Percentiles rank a stretch among this genome's conserved stretches.
phyloP scores from a whole-genome alignment of 2,797 vertebrate genomes.

The Chrysolophus pictus region DNA sequence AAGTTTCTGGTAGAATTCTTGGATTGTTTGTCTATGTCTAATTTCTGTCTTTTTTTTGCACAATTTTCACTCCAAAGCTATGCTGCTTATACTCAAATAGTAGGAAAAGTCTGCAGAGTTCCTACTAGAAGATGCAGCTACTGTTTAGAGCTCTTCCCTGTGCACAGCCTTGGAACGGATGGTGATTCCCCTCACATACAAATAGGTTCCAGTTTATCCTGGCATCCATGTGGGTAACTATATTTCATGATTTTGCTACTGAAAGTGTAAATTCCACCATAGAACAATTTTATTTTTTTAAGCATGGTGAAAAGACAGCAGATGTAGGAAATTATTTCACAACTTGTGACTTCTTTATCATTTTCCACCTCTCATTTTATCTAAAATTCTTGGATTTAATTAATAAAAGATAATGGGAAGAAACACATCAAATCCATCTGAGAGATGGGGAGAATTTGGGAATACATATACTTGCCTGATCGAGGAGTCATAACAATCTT shows the following conservation, averaged over 20 bases:
- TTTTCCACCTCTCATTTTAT: not conserved
- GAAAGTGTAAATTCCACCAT: not conserved
- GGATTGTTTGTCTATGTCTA: not conserved
- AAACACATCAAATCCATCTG: not conserved
- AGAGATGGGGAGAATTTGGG: not conserved
- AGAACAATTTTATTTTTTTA: not conserved
- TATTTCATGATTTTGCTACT: not conserved
- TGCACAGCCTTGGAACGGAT: not conserved
- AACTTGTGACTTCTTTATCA: not conserved
- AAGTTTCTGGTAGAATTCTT: not conserved
- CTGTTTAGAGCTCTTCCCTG: not conserved
- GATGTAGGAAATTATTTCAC: not conserved
- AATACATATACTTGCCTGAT: not conserved
- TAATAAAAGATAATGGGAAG: constrained; percentile 16
- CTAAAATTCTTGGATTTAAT: not conserved
- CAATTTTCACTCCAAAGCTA: not conserved
- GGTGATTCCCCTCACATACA: not conserved
- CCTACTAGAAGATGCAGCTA: not conserved
- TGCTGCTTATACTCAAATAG: not conserved
- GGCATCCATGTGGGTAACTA: not conserved
- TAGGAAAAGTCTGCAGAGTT: not conserved
- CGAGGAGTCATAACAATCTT: not conserved
- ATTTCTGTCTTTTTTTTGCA: not conserved
- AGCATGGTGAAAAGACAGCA: not conserved
- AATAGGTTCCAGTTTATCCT: not conserved